phyloP scores from a whole-genome alignment of 2,797 vertebrate genomes.

The Bradypodion ventrale region DNA sequence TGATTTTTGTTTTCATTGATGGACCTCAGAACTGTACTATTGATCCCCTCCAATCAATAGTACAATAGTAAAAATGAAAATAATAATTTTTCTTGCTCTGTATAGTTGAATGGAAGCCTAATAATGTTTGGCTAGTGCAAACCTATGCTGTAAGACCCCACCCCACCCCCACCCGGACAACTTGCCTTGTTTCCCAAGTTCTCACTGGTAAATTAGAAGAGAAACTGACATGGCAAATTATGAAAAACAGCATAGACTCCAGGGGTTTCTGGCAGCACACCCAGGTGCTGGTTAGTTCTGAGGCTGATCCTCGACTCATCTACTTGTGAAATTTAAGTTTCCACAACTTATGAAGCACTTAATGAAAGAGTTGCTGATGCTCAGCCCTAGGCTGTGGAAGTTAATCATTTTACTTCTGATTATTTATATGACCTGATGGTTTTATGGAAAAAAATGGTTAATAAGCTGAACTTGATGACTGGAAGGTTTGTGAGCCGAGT shows the following conservation, averaged over 20 bases:
- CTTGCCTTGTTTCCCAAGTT: neutral
- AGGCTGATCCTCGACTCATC: neutral
- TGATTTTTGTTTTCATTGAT: no score
- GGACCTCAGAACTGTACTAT: no score
- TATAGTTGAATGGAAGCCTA: neutral
- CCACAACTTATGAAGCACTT: neutral
- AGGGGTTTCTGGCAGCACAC: neutral
- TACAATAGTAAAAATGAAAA: no score
- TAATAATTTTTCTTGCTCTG: neutral
- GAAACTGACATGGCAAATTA: conserved; percentile 3
- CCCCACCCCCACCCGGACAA: neutral
- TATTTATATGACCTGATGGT: neutral
- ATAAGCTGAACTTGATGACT: no score
- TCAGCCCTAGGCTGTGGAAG: no score
- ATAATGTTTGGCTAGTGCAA: neutral
- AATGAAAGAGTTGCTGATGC: neutral
- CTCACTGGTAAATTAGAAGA: neutral
- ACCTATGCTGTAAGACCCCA: neutral
- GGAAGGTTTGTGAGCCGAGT: no score
- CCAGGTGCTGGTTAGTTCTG: neutral
- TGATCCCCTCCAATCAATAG: no score
- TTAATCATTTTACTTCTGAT: no score
- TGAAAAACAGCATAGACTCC: no score
- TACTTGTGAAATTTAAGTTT: neutral
- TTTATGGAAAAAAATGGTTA: no score